These are phyloP conservation scores for Priocnemis perturbator DNA, from an alignment of 2,888 invertebrate genomes.

Conservation along the genomic window DNA sequence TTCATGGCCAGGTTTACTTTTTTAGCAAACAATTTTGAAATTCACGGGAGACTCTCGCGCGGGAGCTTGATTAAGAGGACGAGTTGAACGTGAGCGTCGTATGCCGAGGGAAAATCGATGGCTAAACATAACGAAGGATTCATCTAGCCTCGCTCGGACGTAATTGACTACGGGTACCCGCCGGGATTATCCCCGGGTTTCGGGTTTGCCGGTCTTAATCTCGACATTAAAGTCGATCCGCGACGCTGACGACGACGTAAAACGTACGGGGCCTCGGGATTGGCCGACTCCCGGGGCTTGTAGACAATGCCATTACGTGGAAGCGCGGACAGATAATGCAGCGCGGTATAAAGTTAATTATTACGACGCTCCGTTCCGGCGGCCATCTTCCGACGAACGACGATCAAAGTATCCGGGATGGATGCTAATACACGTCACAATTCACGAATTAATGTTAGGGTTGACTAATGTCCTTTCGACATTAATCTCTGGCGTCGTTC, in stretches of 20 bases:
- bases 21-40: background rate
- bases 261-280: background rate
- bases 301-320: no score
- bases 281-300: background rate
- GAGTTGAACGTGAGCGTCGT: no score
- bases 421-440: no score
- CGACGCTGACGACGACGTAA: slow-evolving; percentile 10
- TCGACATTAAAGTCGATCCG: slow-evolving; percentile 47
- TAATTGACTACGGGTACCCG: slow-evolving; percentile 45
- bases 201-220: slow-evolving; percentile 45
- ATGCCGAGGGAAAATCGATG: slow-evolving; percentile 2
- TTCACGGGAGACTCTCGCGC: no score
- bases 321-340: slow-evolving; percentile 22
- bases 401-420: no score
- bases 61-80: background rate
- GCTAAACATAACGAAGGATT: background rate
- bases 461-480: no score
- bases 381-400: background rate
- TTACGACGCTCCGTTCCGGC: slow-evolving; percentile 15
- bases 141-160: slow-evolving; percentile 19
- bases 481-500: no score
- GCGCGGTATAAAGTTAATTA: slow-evolving; percentile 34
- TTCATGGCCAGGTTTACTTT: no score
- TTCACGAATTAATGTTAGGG: no score
- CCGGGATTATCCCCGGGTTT: slow-evolving; percentile 46